A percentile compares a stretch with the other conserved stretches of the same genome.
Evolutionary conservation across 2,888 invertebrate species (phyloP).

Genomic region (Tiphia femorata): DNA sequence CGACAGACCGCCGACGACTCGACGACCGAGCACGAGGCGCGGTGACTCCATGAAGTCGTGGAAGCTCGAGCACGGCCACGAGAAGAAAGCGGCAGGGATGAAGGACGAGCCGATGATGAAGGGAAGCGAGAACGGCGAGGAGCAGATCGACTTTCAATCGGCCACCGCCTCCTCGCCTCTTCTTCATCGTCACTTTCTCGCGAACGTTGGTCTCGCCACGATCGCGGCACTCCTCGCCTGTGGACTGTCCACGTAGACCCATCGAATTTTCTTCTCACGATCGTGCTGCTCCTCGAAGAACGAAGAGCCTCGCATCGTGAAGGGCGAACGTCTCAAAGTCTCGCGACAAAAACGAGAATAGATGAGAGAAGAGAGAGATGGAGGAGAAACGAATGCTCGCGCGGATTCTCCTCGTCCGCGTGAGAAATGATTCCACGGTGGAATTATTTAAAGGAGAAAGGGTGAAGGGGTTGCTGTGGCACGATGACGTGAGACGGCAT

Average conservation of each 20-base stretch:
- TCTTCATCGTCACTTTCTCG: conserved; percentile 48
- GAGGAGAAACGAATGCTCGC: too few species aligned
- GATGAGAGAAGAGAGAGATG: too few species aligned
- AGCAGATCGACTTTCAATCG: conserved; percentile 57
- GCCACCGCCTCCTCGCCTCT: conserved; percentile 53
- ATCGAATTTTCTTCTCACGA: too few species aligned
- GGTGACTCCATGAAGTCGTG: conserved; percentile 61
- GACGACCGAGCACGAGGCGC: conserved; percentile 55
- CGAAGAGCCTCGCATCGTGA: too few species aligned
- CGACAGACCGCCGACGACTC: conserved; percentile 54
- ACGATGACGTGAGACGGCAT: neutral
- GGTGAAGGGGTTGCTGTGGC: neutral
- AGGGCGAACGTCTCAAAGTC: too few species aligned
- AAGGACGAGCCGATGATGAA: conserved; percentile 58
- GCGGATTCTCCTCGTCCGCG: too few species aligned
- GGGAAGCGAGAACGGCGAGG: conserved; percentile 51
- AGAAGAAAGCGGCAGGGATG: conserved; percentile 58
- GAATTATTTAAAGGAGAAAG: too few species aligned
- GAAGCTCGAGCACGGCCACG: conserved; percentile 54
- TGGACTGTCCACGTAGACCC: conserved; percentile 53
- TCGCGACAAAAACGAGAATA: too few species aligned
- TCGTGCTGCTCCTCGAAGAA: too few species aligned
- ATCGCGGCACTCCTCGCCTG: conserved; percentile 42
- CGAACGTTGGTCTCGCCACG: conserved; percentile 49
- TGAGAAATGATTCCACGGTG: too few species aligned